Evolutionary conservation across 2,797 vertebrate genomes (phyloP), one percentile per base, ranked within the genome.

Genomic region (Menidia menidia): DNA sequence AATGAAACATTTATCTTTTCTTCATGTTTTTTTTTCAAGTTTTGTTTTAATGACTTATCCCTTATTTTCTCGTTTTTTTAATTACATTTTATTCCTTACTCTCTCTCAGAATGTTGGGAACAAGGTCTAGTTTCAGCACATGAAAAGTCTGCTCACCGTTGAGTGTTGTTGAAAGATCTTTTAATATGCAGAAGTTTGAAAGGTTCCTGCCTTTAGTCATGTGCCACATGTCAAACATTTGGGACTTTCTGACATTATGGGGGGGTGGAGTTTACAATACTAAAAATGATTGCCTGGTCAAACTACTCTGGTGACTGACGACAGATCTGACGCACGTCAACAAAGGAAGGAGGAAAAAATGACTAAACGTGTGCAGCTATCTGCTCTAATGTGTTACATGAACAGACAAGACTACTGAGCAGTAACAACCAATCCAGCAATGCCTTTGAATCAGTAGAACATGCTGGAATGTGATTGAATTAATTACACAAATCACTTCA

Each of bases 1-100:
- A 81, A 60, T 83, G 82, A 75, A 88, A 85, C 78, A 73, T 81
- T 69, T 73, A 48, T 70, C 51, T 76, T 68, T 73, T 68, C 31
- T 44, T 71, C 25, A 1, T 71, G 59, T 68, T 55, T 25, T 57
- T 66, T 53, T 67, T 71, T 67, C 47, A 6, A 63, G 71, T 50
- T 64, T 65, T 71, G 68, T 42, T 70, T 78, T 19, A 70, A 78
- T 75, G 56, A 43, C 64, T 57, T 43, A 52, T 62, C 58, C 67
- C 81, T 60, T 42, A 64, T 77, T 83, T 77, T 72, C 73, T 78
- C 70, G 69, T 9, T 44, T 54, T 66, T 74, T 25, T 30, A 64
- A n/a, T 73, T 76, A 45, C 25, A n/a, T 79, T 81, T 76, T 18
- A 63, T 61, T 64, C 68, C 62, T 44, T 65, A 42, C 41, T 67